Base-by-base conservation (phyloP, 2,888 invertebrate species). In the Orchesella flavescens region DNA sequence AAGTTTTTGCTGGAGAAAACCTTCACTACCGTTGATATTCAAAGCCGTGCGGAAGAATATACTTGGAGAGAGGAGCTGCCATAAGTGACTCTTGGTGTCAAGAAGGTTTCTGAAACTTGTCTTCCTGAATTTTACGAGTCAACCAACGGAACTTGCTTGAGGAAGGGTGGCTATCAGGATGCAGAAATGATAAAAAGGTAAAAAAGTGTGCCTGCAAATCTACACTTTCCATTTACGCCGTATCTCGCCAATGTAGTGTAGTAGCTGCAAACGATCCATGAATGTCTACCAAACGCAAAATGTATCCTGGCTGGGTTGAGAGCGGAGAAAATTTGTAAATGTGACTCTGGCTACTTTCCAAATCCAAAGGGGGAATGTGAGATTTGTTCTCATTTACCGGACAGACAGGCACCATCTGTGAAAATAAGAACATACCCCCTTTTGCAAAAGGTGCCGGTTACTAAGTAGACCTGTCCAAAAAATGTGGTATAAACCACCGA, bases 331-430 rank as follows among this genome's bases (percentile, higher is more conserved):
- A 34, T 34, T 2, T 74, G 74, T 10, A 49, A 65, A 49, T 74
- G 74, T 13, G 19, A 63, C 1, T 1, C 46, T 12, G 17, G 49
- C 1, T 49, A 74, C 15, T 74, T 74, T 34, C 49, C 44, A 63
- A 74, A 49, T 5, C 63, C 59, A 17, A 46, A 63, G 10, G 74
- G 74, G 24, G 49, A 24, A 5, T 74, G 74, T 65, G 63, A 74
- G 19, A 24, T 17, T 1, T n/a, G n/a, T n/a, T n/a, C n/a, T n/a
- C n/a, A n/a, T n/a, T n/a, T n/a, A n/a, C n/a, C n/a, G n/a, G n/a
- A n/a, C n/a, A n/a, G n/a, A n/a, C n/a, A n/a, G n/a, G n/a, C n/a
- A n/a, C n/a, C n/a, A n/a, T n/a, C n/a, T n/a, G n/a, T n/a, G n/a
- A n/a, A n/a, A n/a, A n/a, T n/a, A n/a, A n/a, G n/a, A n/a, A n/a